A percentile compares a stretch with the other conserved stretches of the same genome.
Evolutionary conservation across 2,888 invertebrate genomes (phyloP).

Genomic region (Gymnoscelis rufifasciata): DNA sequence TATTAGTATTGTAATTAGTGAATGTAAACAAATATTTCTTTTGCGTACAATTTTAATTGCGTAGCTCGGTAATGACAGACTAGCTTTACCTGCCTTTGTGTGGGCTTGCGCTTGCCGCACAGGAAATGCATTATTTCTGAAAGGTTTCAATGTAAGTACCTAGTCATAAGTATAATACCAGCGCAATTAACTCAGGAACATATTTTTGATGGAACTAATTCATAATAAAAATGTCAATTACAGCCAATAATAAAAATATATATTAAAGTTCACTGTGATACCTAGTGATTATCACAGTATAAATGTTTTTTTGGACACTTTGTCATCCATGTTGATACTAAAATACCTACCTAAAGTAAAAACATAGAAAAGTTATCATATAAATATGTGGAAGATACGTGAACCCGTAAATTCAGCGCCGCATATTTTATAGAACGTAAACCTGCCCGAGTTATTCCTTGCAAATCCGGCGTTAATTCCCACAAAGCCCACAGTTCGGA

Average conservation of each 20-base stretch:
- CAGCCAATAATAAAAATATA: background rate
- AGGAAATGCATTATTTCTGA: slow-evolving; percentile 35
- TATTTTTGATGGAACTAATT: slow-evolving; percentile 32
- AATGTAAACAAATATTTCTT: slow-evolving; percentile 75
- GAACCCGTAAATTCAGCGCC: slow-evolving; percentile 13
- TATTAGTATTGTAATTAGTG: slow-evolving; percentile 73
- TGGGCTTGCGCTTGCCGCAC: slow-evolving; percentile 31
- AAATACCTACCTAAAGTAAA: too few relatives aligned
- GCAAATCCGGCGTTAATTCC: slow-evolving; percentile 64
- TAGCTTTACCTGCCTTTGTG: slow-evolving; percentile 36
- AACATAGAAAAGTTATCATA: too few relatives aligned
- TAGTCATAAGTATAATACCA: slow-evolving; percentile 12
- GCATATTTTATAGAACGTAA: slow-evolving; percentile 29
- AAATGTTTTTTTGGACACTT: too few relatives aligned
- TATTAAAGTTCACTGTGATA: too few relatives aligned
- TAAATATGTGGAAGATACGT: too few relatives aligned
- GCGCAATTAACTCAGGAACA: slow-evolving; percentile 20
- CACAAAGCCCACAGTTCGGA: slow-evolving; percentile 62
- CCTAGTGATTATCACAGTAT: too few relatives aligned
- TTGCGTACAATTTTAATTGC: slow-evolving; percentile 71
- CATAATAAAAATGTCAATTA: background rate
- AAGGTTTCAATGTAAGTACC: background rate
- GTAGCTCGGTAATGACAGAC: slow-evolving; percentile 53
- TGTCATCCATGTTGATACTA: too few relatives aligned
- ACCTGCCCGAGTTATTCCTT: slow-evolving; percentile 49